These are phyloP conservation scores for Apodemus sylvaticus DNA, from an alignment of 2,113 vertebrate genomes.

Conservation along the genomic window DNA sequence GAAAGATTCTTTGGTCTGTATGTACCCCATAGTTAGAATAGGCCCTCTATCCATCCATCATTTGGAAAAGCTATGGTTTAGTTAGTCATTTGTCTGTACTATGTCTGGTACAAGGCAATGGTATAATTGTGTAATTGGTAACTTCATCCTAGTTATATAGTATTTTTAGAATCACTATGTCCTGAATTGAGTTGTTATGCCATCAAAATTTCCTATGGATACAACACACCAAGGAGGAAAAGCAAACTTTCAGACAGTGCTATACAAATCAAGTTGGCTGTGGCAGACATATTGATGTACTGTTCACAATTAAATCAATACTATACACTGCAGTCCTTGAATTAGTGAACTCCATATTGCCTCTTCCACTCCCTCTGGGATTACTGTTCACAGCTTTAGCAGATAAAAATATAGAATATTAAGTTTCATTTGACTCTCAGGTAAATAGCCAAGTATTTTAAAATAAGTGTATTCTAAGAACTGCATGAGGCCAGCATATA, in stretches of 20 bases:
- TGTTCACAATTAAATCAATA: not conserved
- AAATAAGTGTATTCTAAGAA: not conserved
- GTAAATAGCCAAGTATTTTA: not conserved
- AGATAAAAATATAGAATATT: not conserved
- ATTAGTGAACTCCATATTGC: not conserved
- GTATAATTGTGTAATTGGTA: slow-evolving; percentile 67
- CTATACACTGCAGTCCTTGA: not conserved
- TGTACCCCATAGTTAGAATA: slow-evolving; percentile 75
- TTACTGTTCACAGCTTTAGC: not conserved
- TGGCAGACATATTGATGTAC: not conserved
- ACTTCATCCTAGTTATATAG: slow-evolving; percentile 74
- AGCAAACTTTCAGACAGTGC: not conserved
- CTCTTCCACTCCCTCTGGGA: not conserved
- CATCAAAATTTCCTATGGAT: not conserved
- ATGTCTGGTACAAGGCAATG: slow-evolving; percentile 13
- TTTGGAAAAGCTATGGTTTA: slow-evolving; percentile 79
- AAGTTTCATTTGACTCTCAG: not conserved
- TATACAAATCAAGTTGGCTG: not conserved
- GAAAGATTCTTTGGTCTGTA: slow-evolving; percentile 58
- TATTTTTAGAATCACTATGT: slow-evolving; percentile 69
- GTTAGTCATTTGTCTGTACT: slow-evolving; percentile 56
- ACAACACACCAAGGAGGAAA: not conserved
- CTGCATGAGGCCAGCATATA: not conserved
- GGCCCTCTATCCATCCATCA: slow-evolving; percentile 54
- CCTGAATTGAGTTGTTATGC: slow-evolving; percentile 48